Percentiles rank a stretch among this genome's conserved stretches.
Evolutionary conservation across 2,888 invertebrate genomes (phyloP).

Genomic region (Dorcus hopei): DNA sequence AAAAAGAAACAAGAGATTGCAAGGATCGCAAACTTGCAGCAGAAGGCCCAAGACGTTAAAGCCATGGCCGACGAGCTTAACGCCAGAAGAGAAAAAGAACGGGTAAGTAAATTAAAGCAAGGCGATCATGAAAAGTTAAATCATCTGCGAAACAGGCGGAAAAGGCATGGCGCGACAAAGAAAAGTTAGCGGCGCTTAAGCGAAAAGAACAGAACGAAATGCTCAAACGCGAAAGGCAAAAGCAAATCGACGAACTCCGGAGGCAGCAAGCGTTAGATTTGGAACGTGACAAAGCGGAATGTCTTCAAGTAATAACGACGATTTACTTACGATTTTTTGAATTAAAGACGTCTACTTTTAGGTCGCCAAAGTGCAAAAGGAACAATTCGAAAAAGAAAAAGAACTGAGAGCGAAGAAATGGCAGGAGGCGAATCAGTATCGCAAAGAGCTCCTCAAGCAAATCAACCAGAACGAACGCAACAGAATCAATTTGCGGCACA

Average conservation of each 20-base stretch:
- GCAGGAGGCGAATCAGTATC: slow-evolving; percentile 54
- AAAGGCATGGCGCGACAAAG: slow-evolving; percentile 64
- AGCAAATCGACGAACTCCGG: slow-evolving; percentile 54
- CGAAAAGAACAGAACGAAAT: slow-evolving; percentile 53
- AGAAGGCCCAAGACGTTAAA: slow-evolving; percentile 54
- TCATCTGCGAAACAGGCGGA: slow-evolving; percentile 54
- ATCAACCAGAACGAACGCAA: slow-evolving; percentile 68
- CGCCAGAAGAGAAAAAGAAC: slow-evolving; percentile 54
- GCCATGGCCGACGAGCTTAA: slow-evolving; percentile 53
- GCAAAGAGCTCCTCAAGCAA: slow-evolving; percentile 64
- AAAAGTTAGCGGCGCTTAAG: slow-evolving; percentile 60
- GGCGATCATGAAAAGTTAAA: neutral
- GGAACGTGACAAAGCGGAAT: slow-evolving; percentile 56
- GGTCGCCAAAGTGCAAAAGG: slow-evolving; percentile 54
- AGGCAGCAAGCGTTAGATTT: slow-evolving; percentile 65
- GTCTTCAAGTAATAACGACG: slow-evolving; percentile 33
- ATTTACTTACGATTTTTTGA: neutral
- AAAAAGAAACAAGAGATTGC: slow-evolving; percentile 63
- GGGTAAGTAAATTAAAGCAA: slow-evolving; percentile 30
- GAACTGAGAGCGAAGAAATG: slow-evolving; percentile 47
- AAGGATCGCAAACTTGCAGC: slow-evolving; percentile 51
- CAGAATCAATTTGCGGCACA: slow-evolving; percentile 59
- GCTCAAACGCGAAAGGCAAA: slow-evolving; percentile 49
- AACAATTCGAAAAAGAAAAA: slow-evolving; percentile 38
- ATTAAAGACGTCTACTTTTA: slow-evolving; percentile 30